Evolutionary conservation across 2,888 invertebrate species (phyloP), one percentile per base, ranked within the genome.

Genomic region (Pasiphila rectangulata): DNA sequence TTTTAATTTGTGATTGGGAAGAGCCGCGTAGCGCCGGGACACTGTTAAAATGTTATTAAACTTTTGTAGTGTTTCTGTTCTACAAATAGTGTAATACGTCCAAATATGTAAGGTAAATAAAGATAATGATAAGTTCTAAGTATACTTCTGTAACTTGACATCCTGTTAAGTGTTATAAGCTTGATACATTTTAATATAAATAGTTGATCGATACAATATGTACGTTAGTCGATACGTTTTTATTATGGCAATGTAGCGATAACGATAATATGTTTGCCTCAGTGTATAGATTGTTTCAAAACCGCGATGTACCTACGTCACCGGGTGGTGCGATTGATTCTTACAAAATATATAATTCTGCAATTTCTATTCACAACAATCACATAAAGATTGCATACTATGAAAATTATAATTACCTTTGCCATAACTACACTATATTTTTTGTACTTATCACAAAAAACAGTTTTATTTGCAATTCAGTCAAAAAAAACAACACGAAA

Each of bases 401-500:
- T 21, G 9, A 23, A 29, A 37, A 25, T 12, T 3, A 40, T 54
- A 57, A 52, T 84, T 85, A 86, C 86, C 87, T 86, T 84, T 4
- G 87, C 84, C 86, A 86, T 84, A 51, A 57, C 66, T 61, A 62
- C 56, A 56, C 51, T 49, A 56, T 55, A 50, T 32, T 55, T 62
- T 60, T 63, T 56, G 58, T 56, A 49, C 49, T 51, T 59, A 53
- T 51, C 50, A 54, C 56, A 61, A 41, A 51, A 51, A 51, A 51
- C 51, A 51, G 58, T 63, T 60, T 66, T 64, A 63, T 68, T 68
- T 67, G 73, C 73, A 62, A 70, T 75, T 68, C 69, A 66, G 70
- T 69, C 77, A 67, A 55, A 67, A 67, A 73, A 32, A 73, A 74
- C 75, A 72, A 68, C 74, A 79, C 75, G 64, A 71, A 68, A 49